phyloP scores from a whole-genome alignment of 2,888 invertebrate species.

The Cistogaster globosa region DNA sequence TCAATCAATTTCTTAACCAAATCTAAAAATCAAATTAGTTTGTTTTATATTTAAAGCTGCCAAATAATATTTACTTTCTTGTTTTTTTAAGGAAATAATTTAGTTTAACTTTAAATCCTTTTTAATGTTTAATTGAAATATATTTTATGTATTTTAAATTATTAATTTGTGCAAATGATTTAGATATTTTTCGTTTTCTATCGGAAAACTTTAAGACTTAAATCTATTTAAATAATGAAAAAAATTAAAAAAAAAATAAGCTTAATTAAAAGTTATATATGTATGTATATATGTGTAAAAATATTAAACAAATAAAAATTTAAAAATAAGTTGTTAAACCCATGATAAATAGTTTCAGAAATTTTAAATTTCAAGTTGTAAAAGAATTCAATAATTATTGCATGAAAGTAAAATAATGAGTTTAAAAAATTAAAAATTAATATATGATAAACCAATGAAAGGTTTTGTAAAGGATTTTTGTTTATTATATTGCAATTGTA shows the following conservation, averaged over 20 bases:
- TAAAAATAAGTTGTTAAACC: slow-evolving; percentile 59
- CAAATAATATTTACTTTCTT: slow-evolving; percentile 37
- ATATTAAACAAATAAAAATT: slow-evolving; percentile 53
- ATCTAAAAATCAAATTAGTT: slow-evolving; percentile 47
- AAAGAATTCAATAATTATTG: slow-evolving; percentile 47
- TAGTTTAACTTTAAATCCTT: slow-evolving; percentile 51
- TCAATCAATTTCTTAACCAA: slow-evolving; percentile 62
- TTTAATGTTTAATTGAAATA: slow-evolving; percentile 9
- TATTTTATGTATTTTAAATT: slow-evolving; percentile 17
- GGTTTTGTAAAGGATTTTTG: background rate
- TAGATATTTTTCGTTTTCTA: slow-evolving; percentile 30
- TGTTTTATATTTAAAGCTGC: slow-evolving; percentile 44
- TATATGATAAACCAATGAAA: slow-evolving; percentile 14
- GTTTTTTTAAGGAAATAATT: slow-evolving; percentile 40
- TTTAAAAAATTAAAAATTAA: background rate
- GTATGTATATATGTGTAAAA: slow-evolving; percentile 30
- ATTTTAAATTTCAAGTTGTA: slow-evolving; percentile 28
- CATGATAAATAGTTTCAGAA: slow-evolving; percentile 49
- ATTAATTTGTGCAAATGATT: slow-evolving; percentile 65
- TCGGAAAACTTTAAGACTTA: slow-evolving; percentile 57
- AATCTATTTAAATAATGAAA: slow-evolving; percentile 40
- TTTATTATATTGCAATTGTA: slow-evolving; percentile 67
- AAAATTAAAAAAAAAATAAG: slow-evolving; percentile 63
- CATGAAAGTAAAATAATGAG: slow-evolving; percentile 58
- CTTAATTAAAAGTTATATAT: slow-evolving; percentile 64